phyloP scores from a whole-genome alignment of 2,797 vertebrate species.

The Lutjanus campechanus region DNA sequence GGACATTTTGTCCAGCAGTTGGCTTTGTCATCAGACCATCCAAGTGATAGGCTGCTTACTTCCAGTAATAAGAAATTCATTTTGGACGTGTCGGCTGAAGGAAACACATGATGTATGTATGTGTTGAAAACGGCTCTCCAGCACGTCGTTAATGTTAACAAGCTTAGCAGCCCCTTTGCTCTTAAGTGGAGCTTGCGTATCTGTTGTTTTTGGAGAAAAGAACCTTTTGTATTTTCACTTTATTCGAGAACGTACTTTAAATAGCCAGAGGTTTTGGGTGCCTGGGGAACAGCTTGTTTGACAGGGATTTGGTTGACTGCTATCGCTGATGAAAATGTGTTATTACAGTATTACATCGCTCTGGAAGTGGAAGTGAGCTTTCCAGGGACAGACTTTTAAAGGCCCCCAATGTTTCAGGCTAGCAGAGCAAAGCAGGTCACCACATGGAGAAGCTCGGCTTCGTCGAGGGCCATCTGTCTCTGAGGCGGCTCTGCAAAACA shows the following conservation, averaged over 20 bases:
- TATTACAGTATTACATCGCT: slow-evolving; percentile 64
- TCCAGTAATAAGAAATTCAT: slow-evolving; percentile 54
- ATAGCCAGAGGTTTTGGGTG: slow-evolving; percentile 34
- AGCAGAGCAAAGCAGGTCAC: slow-evolving; percentile 62
- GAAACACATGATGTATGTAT: slow-evolving; percentile 53
- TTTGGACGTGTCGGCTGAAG: slow-evolving; percentile 48
- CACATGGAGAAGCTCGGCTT: slow-evolving; percentile 59
- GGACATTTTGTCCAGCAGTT: slow-evolving; percentile 68
- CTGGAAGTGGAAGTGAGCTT: slow-evolving; percentile 71
- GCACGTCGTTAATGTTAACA: slow-evolving; percentile 68
- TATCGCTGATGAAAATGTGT: slow-evolving; percentile 66
- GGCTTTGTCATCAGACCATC: slow-evolving; percentile 46
- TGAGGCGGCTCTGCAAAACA: slow-evolving; percentile 66
- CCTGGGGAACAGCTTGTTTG: slow-evolving; percentile 55
- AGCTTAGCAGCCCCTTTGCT: slow-evolving; percentile 50
- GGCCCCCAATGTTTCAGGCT: slow-evolving; percentile 50
- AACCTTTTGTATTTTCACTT: slow-evolving; percentile 22
- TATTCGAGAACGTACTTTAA: slow-evolving; percentile 50
- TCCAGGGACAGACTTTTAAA: slow-evolving; percentile 63
- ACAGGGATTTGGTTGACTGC: slow-evolving; percentile 61
- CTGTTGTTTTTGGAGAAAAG: slow-evolving; percentile 44
- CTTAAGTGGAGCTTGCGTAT: slow-evolving; percentile 36
- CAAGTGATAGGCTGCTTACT: slow-evolving; percentile 42
- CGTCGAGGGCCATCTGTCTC: slow-evolving; percentile 62
- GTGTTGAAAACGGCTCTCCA: slow-evolving; percentile 58